phyloP scores from a whole-genome alignment of 2,113 vertebrate species.

The Odocoileus virginianus region DNA sequence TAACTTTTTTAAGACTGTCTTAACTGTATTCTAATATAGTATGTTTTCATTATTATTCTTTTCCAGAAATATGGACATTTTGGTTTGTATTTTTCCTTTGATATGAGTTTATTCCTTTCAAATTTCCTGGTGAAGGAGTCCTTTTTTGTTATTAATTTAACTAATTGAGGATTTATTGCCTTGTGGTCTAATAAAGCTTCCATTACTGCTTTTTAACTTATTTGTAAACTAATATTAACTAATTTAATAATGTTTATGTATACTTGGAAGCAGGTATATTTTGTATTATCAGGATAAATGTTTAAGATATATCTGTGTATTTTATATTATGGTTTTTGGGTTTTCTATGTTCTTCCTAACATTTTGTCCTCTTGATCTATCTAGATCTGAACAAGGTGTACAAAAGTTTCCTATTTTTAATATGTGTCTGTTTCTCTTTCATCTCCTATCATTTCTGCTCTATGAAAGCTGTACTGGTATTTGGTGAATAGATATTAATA shows the following conservation, averaged over 20 bases:
- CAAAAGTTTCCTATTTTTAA: constrained; percentile 55
- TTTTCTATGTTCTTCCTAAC: constrained; percentile 41
- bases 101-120: not conserved
- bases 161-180: not conserved
- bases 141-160: not conserved
- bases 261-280: not conserved
- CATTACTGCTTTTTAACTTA: not conserved
- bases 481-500: constrained; percentile 71
- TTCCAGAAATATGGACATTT: not conserved
- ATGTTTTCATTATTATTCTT: not conserved
- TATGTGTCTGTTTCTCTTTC: constrained; percentile 57
- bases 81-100: not conserved
- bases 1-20: not conserved
- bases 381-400: constrained; percentile 37
- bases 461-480: constrained; percentile 56
- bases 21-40: not conserved
- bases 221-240: not conserved
- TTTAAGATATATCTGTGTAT: constrained; percentile 7
- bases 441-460: constrained; percentile 35
- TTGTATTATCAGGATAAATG: not conserved
- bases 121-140: not conserved
- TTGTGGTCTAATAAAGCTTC: not conserved
- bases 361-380: constrained; percentile 47
- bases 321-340: not conserved
- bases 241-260: not conserved